These are phyloP conservation scores for Slavum lentiscoides DNA, from an alignment of 2,888 invertebrate species.

Conservation along the genomic window DNA sequence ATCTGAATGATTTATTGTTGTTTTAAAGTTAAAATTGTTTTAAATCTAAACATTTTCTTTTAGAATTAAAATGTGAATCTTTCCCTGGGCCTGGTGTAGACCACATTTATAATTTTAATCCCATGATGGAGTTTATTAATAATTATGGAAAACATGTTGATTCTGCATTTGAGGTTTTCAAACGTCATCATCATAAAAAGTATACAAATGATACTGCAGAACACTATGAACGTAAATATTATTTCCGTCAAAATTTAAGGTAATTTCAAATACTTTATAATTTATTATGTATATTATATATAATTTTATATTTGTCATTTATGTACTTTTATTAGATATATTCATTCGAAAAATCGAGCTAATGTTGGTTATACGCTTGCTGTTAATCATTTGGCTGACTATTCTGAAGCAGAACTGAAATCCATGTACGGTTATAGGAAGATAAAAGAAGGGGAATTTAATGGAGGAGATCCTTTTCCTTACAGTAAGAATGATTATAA, in stretches of 20 bases:
- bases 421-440: constrained; percentile 72
- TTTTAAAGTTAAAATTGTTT: not conserved
- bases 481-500: constrained; percentile 64
- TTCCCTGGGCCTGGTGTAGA: constrained; percentile 86
- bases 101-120: constrained; percentile 84
- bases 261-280: constrained; percentile 59
- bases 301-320: not conserved
- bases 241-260: constrained; percentile 86
- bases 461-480: constrained; percentile 80
- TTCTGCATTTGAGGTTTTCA: constrained; percentile 75
- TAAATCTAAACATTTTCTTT: constrained; percentile 54
- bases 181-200: constrained; percentile 70
- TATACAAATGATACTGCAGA: constrained; percentile 69
- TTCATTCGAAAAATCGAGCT: constrained; percentile 80
- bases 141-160: constrained; percentile 72
- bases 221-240: constrained; percentile 71
- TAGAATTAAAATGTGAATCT: constrained; percentile 70
- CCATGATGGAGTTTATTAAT: constrained; percentile 87
- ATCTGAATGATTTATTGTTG: not conserved
- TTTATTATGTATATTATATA: not conserved
- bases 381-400: constrained; percentile 87
- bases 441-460: constrained; percentile 63
- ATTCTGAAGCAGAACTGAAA: constrained; percentile 74
- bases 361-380: constrained; percentile 72
- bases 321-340: constrained; percentile 63